Evolutionary conservation across 2,113 vertebrate species (phyloP), one percentile per base, ranked within the genome.

Genomic region (Diglossa brunneiventris): DNA sequence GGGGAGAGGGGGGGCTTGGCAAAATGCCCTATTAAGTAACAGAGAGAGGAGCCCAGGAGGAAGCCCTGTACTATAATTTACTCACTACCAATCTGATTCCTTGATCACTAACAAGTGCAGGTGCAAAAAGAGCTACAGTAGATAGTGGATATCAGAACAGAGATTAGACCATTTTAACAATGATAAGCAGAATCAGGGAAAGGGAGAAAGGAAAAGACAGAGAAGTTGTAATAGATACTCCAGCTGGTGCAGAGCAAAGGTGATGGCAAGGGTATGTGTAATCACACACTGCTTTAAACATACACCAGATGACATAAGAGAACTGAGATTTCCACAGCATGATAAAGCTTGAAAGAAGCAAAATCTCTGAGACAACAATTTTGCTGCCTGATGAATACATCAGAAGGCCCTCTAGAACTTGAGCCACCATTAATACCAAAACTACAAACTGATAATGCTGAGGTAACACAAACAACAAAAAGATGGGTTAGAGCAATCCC

Each of bases 1-100:
- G 7, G 5, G 3, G 5, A 4, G 21, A 13, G 5, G 8, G 3
- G 6, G 3, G 13, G 7, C 28, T 37, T 39, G 12, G 23, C 7
- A 74, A 67, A 84, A 75, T 3, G 1, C 68, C 7, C 37, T 28
- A 3, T 37, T 66, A 62, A 69, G 21, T 23, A 86, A 46, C 3
- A 80, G 30, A 67, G 37, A 58, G 9, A 53, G 14, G 7, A 53
- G 9, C 16, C 6, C n/a, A 55, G 21, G 35, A 11, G 81, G 20
- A 70, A 89, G 16, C 13, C 35, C 13, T 58, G 12, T 13, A 11
- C 11, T 13, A 11, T 13, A 53, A 74, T 55, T 78, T 26, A 74
- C 7, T 35, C n/a, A 42, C 33, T 58, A 24, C 9, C 50, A 9
- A 10, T 28, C 62, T 49, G 33, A 92, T 64, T 92, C 69, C 37